phyloP scores from a whole-genome alignment of 2,797 vertebrate species.

The Microctenopoma stevenorrisi region DNA sequence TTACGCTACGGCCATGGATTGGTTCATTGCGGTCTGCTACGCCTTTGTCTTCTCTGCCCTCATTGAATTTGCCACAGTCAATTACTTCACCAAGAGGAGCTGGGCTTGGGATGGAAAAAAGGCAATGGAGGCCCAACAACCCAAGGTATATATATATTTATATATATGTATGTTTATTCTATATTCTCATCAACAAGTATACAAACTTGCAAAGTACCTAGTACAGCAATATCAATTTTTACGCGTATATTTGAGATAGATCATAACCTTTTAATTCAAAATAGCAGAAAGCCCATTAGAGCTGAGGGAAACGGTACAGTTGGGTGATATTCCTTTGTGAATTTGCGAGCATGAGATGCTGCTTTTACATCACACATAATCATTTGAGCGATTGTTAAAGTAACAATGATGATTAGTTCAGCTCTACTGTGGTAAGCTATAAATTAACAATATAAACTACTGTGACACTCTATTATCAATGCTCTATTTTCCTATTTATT shows the following conservation, averaged over 20 bases:
- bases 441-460: too few relatives aligned
- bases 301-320: background rate
- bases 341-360: background rate
- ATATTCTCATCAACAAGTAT: too few relatives aligned
- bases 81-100: conserved; percentile 98
- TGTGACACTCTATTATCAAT: too few relatives aligned
- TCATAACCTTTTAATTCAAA: too few relatives aligned
- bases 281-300: background rate
- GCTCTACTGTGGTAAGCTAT: background rate
- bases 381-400: background rate
- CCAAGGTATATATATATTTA: conserved; percentile 84
- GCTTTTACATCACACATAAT: background rate
- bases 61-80: conserved; percentile 97
- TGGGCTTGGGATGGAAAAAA: conserved; percentile 99
- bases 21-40: conserved; percentile 98
- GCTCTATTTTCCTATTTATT: background rate
- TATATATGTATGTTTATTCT: background rate
- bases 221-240: too few relatives aligned
- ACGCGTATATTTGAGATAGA: background rate
- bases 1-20: conserved; percentile 98
- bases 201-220: too few relatives aligned
- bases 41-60: conserved; percentile 97
- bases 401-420: background rate
- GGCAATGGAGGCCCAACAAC: conserved; percentile 93
- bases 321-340: background rate